Conservation (phyloP, 2,113 vertebrate species). For the Pachypanchax playfairii region DNA sequence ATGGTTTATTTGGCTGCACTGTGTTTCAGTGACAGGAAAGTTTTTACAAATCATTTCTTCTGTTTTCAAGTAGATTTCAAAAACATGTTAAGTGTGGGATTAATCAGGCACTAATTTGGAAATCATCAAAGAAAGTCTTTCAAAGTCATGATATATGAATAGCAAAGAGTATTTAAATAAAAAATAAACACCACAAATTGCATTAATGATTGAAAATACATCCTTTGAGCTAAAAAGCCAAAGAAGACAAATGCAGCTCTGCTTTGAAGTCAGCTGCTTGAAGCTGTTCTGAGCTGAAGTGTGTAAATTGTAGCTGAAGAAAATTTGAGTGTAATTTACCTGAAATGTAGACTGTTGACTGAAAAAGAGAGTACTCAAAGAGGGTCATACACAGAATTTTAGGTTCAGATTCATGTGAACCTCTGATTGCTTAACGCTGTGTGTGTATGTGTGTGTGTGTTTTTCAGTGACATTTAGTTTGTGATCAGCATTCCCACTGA, state of each 20-base stretch:
- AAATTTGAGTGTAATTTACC: conserved; percentile 24
- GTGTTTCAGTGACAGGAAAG: conserved; percentile 26
- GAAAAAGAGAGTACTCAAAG: not conserved
- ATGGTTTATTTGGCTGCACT: conserved; percentile 54
- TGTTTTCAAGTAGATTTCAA: not conserved
- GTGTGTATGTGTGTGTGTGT: too few relatives aligned
- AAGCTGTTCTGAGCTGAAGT: conserved; percentile 31
- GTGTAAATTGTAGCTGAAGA: conserved; percentile 31
- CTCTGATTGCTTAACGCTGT: conserved; percentile 6
- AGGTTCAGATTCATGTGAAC: conserved; percentile 2
- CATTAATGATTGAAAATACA: conserved; percentile 45
- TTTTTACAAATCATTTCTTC: conserved; percentile 1
- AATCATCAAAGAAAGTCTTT: conserved; percentile 12
- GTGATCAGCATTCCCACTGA: conserved; percentile 31
- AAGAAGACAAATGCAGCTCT: conserved; percentile 29
- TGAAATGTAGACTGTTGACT: conserved; percentile 15
- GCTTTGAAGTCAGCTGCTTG: conserved; percentile 43
- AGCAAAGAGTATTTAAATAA: conserved; percentile 15
- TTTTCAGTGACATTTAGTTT: conserved; percentile 18
- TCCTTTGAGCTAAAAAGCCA: conserved; percentile 39
- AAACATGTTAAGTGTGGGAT: not conserved
- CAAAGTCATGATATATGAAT: conserved; percentile 15
- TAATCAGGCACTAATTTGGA: conserved; percentile 19
- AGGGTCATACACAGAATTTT: conserved; percentile 1
- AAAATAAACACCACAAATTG: conserved; percentile 24